Percentiles rank a stretch among this genome's conserved stretches.
phyloP scores from a whole-genome alignment of 2,797 vertebrate genomes.

The Monodelphis domestica region DNA sequence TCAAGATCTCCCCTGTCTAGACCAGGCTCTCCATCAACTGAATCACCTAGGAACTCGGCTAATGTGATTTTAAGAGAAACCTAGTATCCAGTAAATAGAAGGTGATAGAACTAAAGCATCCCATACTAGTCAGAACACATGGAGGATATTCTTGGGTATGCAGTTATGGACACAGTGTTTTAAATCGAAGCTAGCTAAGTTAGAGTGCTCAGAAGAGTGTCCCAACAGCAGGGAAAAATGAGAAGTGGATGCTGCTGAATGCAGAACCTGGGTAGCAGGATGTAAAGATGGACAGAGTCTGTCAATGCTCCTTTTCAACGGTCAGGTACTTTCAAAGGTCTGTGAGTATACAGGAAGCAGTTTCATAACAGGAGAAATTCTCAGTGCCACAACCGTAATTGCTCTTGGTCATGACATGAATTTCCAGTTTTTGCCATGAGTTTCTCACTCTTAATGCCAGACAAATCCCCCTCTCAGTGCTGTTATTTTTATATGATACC shows the following conservation, averaged over 20 bases:
- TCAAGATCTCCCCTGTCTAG: no score
- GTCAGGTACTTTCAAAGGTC: slow-evolving; percentile 7
- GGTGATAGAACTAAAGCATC: neutral
- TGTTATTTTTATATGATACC: slow-evolving; percentile 59
- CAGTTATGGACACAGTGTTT: neutral
- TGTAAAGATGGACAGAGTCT: neutral
- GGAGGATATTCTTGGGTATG: neutral
- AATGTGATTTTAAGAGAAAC: no score
- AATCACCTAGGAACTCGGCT: no score
- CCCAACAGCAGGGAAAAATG: neutral
- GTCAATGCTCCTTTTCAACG: slow-evolving; percentile 17
- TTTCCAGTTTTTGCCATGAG: slow-evolving; percentile 34
- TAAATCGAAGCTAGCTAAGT: neutral
- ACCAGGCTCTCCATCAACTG: no score
- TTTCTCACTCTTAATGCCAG: neutral
- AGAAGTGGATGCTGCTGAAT: neutral
- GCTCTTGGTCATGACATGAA: neutral
- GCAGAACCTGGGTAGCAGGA: neutral
- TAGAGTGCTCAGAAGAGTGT: neutral
- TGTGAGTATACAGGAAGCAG: neutral
- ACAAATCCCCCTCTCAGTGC: slow-evolving; percentile 25
- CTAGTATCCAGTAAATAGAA: neutral
- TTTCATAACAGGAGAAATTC: slow-evolving; percentile 12
- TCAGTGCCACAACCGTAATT: neutral
- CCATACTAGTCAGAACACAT: neutral